Evolutionary conservation across 1,140 invertebrate species (phyloP).

Genomic region (Eciton burchellii): DNA sequence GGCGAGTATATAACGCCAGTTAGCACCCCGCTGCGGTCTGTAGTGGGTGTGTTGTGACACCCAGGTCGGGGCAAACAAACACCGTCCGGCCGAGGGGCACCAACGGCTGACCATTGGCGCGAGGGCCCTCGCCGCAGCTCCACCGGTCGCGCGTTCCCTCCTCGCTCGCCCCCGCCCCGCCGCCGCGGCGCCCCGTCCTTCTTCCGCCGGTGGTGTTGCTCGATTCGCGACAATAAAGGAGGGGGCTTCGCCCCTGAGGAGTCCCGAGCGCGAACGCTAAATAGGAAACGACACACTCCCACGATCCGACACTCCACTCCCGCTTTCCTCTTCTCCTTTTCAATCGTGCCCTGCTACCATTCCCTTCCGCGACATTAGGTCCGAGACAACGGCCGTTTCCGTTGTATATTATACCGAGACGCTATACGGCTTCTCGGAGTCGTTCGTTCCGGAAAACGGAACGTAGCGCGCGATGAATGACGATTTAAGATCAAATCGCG

Average conservation of each 20-base stretch:
- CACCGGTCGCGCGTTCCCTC: slow-evolving; percentile 67
- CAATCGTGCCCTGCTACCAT: slow-evolving; percentile 44
- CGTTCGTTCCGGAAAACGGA: slow-evolving; percentile 42
- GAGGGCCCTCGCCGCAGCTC: slow-evolving; percentile 74
- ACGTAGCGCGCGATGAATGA: slow-evolving; percentile 61
- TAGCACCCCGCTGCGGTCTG: slow-evolving; percentile 79
- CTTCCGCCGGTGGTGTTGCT: slow-evolving; percentile 16
- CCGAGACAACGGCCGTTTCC: slow-evolving; percentile 56
- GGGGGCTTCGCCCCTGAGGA: slow-evolving; percentile 67
- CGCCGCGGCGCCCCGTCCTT: not conserved
- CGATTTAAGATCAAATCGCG: slow-evolving; percentile 57
- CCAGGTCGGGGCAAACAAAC: slow-evolving; percentile 81
- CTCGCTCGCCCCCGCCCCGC: not conserved
- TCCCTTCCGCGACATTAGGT: slow-evolving; percentile 74
- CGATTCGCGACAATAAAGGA: slow-evolving; percentile 70
- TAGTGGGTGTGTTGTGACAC: slow-evolving; percentile 83
- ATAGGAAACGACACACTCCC: slow-evolving; percentile 75
- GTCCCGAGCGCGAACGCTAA: slow-evolving; percentile 72
- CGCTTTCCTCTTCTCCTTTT: slow-evolving; percentile 54
- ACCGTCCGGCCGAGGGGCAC: slow-evolving; percentile 71
- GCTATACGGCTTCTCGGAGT: slow-evolving; percentile 62
- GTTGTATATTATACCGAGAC: slow-evolving; percentile 41
- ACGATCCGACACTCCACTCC: slow-evolving; percentile 69
- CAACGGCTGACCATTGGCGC: slow-evolving; percentile 73
- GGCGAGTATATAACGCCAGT: slow-evolving; percentile 79